phyloP scores from a whole-genome alignment of 2,797 vertebrate species.

The Molossus molossus region DNA sequence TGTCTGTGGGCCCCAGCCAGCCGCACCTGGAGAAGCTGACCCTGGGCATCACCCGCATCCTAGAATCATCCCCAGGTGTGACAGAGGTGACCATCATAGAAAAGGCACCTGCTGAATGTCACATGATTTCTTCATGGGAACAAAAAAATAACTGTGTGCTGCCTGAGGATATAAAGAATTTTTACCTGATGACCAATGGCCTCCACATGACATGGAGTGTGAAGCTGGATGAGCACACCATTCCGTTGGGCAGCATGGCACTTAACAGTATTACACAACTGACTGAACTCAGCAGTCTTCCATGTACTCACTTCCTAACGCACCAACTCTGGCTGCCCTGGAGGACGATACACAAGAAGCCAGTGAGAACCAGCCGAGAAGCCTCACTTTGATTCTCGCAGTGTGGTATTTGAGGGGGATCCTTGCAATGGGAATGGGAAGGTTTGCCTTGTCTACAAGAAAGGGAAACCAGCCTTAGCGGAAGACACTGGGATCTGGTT shows the following conservation, averaged over 20 bases:
- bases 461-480: constrained; percentile 91
- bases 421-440: constrained; percentile 96
- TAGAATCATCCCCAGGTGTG: constrained; percentile 96
- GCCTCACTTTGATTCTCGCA: constrained; percentile 96
- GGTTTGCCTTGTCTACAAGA: constrained; percentile 97
- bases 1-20: constrained; percentile 87
- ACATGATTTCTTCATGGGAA: constrained; percentile 96
- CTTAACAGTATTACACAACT: constrained; percentile 94
- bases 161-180: constrained; percentile 97
- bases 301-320: constrained; percentile 94
- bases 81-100: constrained; percentile 94
- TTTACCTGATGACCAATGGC: constrained; percentile 97
- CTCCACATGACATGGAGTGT: constrained; percentile 97
- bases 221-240: constrained; percentile 93
- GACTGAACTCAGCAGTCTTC: constrained; percentile 93
- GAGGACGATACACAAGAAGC: constrained; percentile 94
- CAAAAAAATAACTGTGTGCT: constrained; percentile 96
- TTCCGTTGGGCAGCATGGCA: constrained; percentile 96
- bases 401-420: constrained; percentile 96
- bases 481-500: constrained; percentile 97
- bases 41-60: constrained; percentile 94
- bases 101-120: constrained; percentile 95
- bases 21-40: constrained; percentile 95
- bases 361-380: constrained; percentile 87
- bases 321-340: constrained; percentile 95